Evolutionary conservation across 2,113 vertebrate genomes (phyloP), one percentile per base, ranked within the genome.

Genomic region (Atlantisia rogersi): DNA sequence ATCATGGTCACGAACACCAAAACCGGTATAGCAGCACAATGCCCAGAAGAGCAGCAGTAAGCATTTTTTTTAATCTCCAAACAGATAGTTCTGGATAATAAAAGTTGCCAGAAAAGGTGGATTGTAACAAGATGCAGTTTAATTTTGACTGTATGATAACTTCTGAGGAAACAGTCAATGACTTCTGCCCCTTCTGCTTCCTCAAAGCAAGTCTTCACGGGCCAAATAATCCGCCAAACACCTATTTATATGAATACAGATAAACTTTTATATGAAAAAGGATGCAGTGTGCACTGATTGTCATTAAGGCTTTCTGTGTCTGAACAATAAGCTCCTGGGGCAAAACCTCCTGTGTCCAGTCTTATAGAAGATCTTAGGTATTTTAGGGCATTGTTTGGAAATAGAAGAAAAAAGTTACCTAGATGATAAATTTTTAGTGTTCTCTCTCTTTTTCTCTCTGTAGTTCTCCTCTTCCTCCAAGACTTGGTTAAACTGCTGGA

Each of bases 61-160:
- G 13, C 58, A 40, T 20, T 60, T 60, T 62, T 90, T 28, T 22
- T 44, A 42, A 88, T 93, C 58, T 79, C 24, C 28, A 62, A 44
- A 82, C 32, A 62, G 40, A 24, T 73, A 59, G 15, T 46, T 92
- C 62, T 86, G 44, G n/a, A 50, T 24, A 74, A 88, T 24, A 90
- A 90, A 95, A 55, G 93, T 96, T 97, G 86, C 90, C 91, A 97
- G 89, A 65, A 67, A 79, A 76, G 24, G 37, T 46, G 20, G 35
- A 73, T 82, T 70, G 35, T 42, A 81, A 90, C 68, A 50, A 80
- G 73, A 65, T 65, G 32, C 26, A 73, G 18, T 39, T 92, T 59
- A 71, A n/a, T 88, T 79, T 91, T 69, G 9, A 29, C 26, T 69
- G 60, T 48, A 78, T 53, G 40, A 44, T 11, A 63, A 31, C 40